A percentile compares a stretch with the other conserved stretches of the same genome.
phyloP scores from a whole-genome alignment of 2,888 invertebrate genomes.

The Biston betularia region DNA sequence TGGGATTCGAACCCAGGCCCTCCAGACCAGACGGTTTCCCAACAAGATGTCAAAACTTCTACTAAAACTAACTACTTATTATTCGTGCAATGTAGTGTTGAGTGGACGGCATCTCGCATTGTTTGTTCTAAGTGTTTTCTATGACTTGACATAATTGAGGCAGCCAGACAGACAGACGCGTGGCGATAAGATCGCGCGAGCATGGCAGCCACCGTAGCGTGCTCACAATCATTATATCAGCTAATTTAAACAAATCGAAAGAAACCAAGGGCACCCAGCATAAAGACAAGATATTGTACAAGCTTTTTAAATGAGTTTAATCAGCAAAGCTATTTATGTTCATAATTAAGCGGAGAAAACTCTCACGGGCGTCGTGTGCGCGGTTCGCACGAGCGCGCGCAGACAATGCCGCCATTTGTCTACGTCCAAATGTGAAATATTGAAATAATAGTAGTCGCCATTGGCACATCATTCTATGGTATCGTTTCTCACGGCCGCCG shows the following conservation, averaged over 20 bases:
- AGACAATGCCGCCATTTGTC: slow-evolving; percentile 40
- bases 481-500: slow-evolving; percentile 55
- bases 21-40: no score
- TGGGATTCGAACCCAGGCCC: no score
- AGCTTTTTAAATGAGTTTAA: slow-evolving; percentile 27
- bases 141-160: slow-evolving; percentile 32
- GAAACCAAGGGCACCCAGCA: slow-evolving; percentile 24
- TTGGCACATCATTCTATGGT: slow-evolving; percentile 26
- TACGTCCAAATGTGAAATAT: slow-evolving; percentile 37
- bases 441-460: slow-evolving; percentile 33
- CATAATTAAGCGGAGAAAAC: slow-evolving; percentile 25
- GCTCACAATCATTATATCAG: slow-evolving; percentile 23
- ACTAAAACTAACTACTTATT: no score
- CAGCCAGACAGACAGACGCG: slow-evolving; percentile 2
- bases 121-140: slow-evolving; percentile 1
- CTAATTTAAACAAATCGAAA: slow-evolving; percentile 20
- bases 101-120: background rate
- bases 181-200: slow-evolving; percentile 31
- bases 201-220: slow-evolving; percentile 11
- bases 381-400: slow-evolving; percentile 28
- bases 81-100: background rate
- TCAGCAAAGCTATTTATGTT: slow-evolving; percentile 23
- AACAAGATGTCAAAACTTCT: no score
- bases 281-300: slow-evolving; percentile 17
- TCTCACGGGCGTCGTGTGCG: slow-evolving; percentile 26